These are phyloP conservation scores for Pempheris klunzingeri DNA, from an alignment of 2,797 vertebrate species.

Conservation along the genomic window DNA sequence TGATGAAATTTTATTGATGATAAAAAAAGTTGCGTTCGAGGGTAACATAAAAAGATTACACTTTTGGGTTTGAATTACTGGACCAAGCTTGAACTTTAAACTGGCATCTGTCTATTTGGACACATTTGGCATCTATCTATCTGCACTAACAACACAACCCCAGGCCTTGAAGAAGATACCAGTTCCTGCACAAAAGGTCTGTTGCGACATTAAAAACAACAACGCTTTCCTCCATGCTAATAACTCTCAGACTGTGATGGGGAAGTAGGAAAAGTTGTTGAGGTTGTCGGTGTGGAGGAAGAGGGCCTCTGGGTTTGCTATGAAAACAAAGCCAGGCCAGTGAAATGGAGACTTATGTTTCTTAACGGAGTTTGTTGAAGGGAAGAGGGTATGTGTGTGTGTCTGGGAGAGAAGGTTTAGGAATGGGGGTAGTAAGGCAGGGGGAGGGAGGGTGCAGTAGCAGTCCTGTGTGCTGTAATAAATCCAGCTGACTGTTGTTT, in stretches of 20 bases:
- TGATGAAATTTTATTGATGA: neutral
- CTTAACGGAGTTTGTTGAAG: slow-evolving; percentile 11
- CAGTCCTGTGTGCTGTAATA: slow-evolving; percentile 37
- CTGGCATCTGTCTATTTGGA: slow-evolving; percentile 8
- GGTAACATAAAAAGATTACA: neutral
- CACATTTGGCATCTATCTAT: slow-evolving; percentile 26
- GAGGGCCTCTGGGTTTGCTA: slow-evolving; percentile 65
- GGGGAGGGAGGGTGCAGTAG: slow-evolving; percentile 20
- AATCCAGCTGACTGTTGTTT: slow-evolving; percentile 37
- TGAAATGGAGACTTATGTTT: slow-evolving; percentile 67
- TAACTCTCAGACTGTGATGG: slow-evolving; percentile 38
- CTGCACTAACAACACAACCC: slow-evolving; percentile 1
- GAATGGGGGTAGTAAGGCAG: slow-evolving; percentile 2
- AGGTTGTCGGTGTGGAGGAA: slow-evolving; percentile 44
- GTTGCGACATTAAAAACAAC: slow-evolving; percentile 36
- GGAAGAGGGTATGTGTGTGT: slow-evolving; percentile 15
- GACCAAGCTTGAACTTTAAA: neutral
- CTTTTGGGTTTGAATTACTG: too few relatives aligned
- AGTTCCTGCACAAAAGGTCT: slow-evolving; percentile 8
- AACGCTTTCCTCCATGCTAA: slow-evolving; percentile 30
- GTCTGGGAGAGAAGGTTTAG: slow-evolving; percentile 11
- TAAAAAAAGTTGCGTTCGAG: neutral
- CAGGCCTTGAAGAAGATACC: slow-evolving; percentile 23
- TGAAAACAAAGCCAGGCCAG: slow-evolving; percentile 67
- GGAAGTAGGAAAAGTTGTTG: slow-evolving; percentile 51